Evolutionary conservation across 2,113 vertebrate genomes (phyloP).

Genomic region (Tautogolabrus adspersus): DNA sequence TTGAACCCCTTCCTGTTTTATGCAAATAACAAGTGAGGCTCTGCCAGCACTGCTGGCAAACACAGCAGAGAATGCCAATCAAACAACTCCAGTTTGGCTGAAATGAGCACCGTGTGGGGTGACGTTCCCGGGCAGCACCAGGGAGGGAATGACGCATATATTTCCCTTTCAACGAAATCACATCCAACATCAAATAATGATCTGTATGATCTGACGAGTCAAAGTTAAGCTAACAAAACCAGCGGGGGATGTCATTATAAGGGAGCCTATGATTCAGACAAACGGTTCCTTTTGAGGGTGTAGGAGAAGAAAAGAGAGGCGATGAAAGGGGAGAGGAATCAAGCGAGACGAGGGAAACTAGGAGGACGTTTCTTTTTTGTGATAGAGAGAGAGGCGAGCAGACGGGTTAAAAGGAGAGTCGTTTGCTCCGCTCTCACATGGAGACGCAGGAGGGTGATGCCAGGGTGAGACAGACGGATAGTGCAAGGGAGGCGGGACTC

Average conservation of each 20-base stretch:
- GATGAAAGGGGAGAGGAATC: constrained; percentile 30
- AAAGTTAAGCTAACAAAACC: constrained; percentile 39
- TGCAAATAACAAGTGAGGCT: constrained; percentile 53
- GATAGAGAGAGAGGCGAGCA: background rate
- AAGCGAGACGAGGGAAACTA: constrained; percentile 11
- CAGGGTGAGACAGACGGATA: constrained; percentile 60
- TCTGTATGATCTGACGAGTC: constrained; percentile 5
- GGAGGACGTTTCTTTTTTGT: background rate
- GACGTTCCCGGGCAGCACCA: constrained; percentile 39
- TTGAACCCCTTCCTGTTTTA: constrained; percentile 53
- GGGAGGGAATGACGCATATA: constrained; percentile 6
- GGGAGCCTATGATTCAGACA: constrained; percentile 51
- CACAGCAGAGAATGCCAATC: constrained; percentile 62
- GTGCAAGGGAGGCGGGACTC: constrained; percentile 42
- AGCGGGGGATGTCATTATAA: constrained; percentile 20
- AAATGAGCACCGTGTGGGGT: constrained; percentile 33
- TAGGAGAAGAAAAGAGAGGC: background rate
- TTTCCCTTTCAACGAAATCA: constrained; percentile 10
- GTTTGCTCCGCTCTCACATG: constrained; percentile 7
- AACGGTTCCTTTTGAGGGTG: constrained; percentile 21
- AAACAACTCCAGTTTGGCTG: constrained; percentile 59
- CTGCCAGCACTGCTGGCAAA: constrained; percentile 63
- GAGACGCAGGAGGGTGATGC: constrained; percentile 38
- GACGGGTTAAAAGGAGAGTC: background rate
- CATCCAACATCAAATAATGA: constrained; percentile 29